phyloP scores from a whole-genome alignment of 2,113 vertebrate species.

The Hypomesus transpacificus region DNA sequence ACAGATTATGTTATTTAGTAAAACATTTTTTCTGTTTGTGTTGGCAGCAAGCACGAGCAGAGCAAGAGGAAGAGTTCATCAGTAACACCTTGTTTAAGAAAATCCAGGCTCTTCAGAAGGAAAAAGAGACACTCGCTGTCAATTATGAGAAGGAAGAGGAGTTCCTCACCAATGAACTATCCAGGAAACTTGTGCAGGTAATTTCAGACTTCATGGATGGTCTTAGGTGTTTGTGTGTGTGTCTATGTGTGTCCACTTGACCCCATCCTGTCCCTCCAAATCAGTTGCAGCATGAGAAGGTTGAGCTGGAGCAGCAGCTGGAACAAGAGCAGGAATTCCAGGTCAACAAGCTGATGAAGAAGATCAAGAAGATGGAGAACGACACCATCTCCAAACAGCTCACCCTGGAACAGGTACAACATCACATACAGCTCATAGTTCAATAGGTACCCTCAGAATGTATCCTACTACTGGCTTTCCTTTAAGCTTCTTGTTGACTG shows the following conservation, averaged over 20 bases:
- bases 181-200: conserved; percentile 88
- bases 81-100: conserved; percentile 89
- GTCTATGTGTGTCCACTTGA: neutral
- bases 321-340: conserved; percentile 99
- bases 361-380: conserved; percentile 99
- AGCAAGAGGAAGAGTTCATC: conserved; percentile 88
- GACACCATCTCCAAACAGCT: conserved; percentile 98
- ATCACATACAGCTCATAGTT: no score
- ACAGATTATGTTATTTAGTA: no score
- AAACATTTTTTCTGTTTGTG: no score
- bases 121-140: conserved; percentile 86
- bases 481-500: no score
- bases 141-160: conserved; percentile 89
- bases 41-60: conserved; percentile 83
- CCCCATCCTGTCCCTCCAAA: neutral
- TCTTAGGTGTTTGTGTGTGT: neutral
- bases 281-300: conserved; percentile 97
- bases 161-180: conserved; percentile 86
- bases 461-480: no score
- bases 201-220: neutral
- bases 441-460: no score
- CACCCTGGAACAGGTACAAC: conserved; percentile 66
- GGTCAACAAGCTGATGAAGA: conserved; percentile 99
- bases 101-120: conserved; percentile 86
- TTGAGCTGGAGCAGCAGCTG: conserved; percentile 94